These are phyloP conservation scores for Morus bassanus DNA, from an alignment of 2,797 vertebrate species.

Conservation along the genomic window DNA sequence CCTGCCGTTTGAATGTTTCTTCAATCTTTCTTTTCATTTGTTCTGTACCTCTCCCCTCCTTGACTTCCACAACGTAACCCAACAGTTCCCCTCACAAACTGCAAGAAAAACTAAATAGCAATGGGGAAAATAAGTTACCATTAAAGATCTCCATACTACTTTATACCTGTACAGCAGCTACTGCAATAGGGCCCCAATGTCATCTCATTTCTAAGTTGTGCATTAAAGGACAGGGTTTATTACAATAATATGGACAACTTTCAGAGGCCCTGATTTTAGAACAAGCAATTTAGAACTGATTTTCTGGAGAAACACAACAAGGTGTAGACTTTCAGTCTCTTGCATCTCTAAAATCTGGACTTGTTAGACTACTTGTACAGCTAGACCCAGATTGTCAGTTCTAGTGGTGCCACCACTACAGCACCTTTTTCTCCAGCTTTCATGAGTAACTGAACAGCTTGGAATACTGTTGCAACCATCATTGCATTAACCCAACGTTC, in stretches of 20 bases:
- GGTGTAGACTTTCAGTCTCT: not conserved
- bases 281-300: not conserved
- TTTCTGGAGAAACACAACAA: not conserved
- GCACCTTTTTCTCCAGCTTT: not conserved
- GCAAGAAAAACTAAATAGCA: not conserved
- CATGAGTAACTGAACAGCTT: not conserved
- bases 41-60: not conserved
- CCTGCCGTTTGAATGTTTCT: not conserved
- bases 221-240: not conserved
- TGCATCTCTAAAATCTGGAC: not conserved
- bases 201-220: not conserved
- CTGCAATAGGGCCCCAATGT: not conserved
- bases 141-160: not conserved
- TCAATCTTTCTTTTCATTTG: not conserved
- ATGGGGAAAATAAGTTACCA: not conserved
- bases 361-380: not conserved
- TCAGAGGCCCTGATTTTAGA: not conserved
- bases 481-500: not conserved
- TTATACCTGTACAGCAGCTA: not conserved
- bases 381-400: not conserved
- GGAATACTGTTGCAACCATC: not conserved
- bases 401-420: not conserved
- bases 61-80: not conserved
- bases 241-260: not conserved
- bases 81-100: not conserved